Evolutionary conservation across 2,888 invertebrate genomes (phyloP), one percentile per base, ranked within the genome.

Genomic region (Lasioglossum zephyrum): DNA sequence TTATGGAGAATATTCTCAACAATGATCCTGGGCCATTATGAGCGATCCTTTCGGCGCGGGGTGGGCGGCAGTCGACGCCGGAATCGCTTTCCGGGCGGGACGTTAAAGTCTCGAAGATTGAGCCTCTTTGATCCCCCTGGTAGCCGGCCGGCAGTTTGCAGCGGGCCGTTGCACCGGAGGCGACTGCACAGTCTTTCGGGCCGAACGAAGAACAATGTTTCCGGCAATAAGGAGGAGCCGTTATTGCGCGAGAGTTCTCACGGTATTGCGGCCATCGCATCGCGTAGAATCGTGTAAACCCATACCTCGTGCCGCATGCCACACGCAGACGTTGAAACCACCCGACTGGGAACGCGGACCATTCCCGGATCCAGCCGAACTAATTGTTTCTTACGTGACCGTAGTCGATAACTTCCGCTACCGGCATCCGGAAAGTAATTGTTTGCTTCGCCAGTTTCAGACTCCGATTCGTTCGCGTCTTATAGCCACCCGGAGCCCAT

Each of bases 21-120:
- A 87, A 87, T 87, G 86, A 87, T 87, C 86, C 77, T 39, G 18
- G 66, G 66, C 84, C 85, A 82, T 87, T 87, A 84, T 76, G 77
- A 78, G 63, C 81, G 76, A 88, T 85, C 77, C 82, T n/a, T 26
- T 31, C 41, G 70, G 36, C 41, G 53, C 60, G 3, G 36, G 31
- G 8, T 2, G 11, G 4, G 13, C n/a, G 63, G 77, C 66, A 66
- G 78, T 47, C 73, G 69, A 49, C 72, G 87, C 57, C 36, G 69
- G 66, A 63, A 74, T 77, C 82, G 84, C 80, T 84, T 74, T 36
- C 73, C 47, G 22, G 36, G 53, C 22, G 84, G n/a, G 44, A 81
- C 87, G 82, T 87, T 84, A 87, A 84, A 82, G 74, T 87, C 78
- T 78, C 77, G 57, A 79, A 79, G 72, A 79, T 84, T 69, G 82